A percentile compares a stretch with the other conserved stretches of the same genome.
Evolutionary conservation across 2,888 invertebrate species (phyloP).

Genomic region (Saturnia pavonia): DNA sequence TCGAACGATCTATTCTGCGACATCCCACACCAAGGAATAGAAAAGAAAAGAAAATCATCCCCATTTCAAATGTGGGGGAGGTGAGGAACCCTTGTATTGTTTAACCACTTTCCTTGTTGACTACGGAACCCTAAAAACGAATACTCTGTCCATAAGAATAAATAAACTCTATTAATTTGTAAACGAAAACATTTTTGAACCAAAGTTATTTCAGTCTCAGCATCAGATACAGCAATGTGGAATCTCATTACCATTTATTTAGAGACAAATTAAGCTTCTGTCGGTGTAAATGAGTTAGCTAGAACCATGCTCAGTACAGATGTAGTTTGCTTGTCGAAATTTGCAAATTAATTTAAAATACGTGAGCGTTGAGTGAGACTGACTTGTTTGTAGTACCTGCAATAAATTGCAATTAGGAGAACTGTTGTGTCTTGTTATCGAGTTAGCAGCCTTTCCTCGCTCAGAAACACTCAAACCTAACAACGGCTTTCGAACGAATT

Average conservation of each 20-base stretch:
- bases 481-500: constrained; percentile 55
- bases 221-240: constrained; percentile 24
- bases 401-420: constrained; percentile 82
- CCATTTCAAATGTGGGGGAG: too few relatives aligned
- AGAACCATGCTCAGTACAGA: constrained; percentile 40
- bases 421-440: constrained; percentile 80
- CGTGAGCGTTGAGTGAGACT: constrained; percentile 74
- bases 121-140: too few relatives aligned
- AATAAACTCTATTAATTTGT: not conserved
- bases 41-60: too few relatives aligned
- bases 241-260: constrained; percentile 17
- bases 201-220: constrained; percentile 24
- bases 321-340: constrained; percentile 68
- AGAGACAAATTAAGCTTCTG: constrained; percentile 22
- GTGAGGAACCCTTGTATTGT: too few relatives aligned
- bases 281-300: constrained; percentile 23
- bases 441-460: constrained; percentile 72
- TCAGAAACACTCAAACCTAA: constrained; percentile 58
- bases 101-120: too few relatives aligned
- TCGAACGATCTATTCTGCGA: too few relatives aligned
- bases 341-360: constrained; percentile 79
- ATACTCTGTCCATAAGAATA: too few relatives aligned
- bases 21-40: too few relatives aligned
- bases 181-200: not conserved
- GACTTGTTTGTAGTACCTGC: constrained; percentile 80